Evolutionary conservation across 1,140 invertebrate species (phyloP).

Genomic region (Dryas iulia): DNA sequence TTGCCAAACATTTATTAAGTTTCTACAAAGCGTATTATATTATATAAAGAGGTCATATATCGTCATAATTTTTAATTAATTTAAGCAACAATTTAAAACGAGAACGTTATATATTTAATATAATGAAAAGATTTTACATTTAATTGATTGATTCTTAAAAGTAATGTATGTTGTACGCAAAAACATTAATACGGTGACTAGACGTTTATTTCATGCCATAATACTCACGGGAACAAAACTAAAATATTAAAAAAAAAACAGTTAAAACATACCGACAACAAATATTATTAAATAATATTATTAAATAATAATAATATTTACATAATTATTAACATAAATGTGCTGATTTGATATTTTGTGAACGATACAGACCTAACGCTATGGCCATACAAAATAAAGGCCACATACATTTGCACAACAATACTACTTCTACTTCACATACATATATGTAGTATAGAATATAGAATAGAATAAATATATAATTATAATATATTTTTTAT

Average conservation of each 20-base stretch:
- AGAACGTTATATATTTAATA: too few species aligned
- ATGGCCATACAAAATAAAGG: conserved; percentile 3
- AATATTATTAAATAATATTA: neutral
- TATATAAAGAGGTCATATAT: conserved; percentile 6
- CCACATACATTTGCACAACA: conserved; percentile 19
- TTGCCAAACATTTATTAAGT: conserved; percentile 3
- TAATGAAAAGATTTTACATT: too few species aligned
- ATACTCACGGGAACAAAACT: conserved; percentile 10
- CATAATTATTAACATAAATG: conserved; percentile 2
- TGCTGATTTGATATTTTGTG: conserved; percentile 8
- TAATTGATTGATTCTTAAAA: neutral
- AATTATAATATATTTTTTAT: neutral
- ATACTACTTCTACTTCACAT: conserved; percentile 24
- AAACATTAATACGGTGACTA: conserved; percentile 66
- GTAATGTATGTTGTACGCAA: neutral
- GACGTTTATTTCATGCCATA: conserved; percentile 42
- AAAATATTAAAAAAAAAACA: neutral
- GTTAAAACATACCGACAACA: neutral
- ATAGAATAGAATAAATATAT: neutral
- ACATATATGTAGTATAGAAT: conserved; percentile 8
- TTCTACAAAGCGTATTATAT: conserved; percentile 18
- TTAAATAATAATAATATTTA: conserved; percentile 6
- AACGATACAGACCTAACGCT: conserved; percentile 7
- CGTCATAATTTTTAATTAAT: conserved; percentile 13
- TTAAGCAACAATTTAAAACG: neutral